Evolutionary conservation across 2,888 invertebrate genomes (phyloP), one percentile per base, ranked within the genome.

Genomic region (Eupithecia tripunctaria): DNA sequence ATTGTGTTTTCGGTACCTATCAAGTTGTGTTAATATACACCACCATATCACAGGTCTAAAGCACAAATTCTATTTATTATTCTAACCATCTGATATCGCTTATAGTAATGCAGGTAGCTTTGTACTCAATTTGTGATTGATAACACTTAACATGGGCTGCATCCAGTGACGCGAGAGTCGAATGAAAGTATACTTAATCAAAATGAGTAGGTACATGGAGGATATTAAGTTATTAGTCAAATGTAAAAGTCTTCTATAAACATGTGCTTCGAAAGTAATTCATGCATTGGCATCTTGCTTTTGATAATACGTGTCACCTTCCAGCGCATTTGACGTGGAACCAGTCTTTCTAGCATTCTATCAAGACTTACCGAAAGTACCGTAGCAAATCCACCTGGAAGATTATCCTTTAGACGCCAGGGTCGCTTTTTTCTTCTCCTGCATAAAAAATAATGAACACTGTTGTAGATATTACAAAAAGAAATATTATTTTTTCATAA

Each of bases 291-390:
- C 85, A 88, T 87, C 84, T 85, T 84, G 86, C 88, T 89, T 89
- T 86, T 89, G 90, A 89, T 93, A 92, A 92, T 94, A 94, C 94
- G 94, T 94, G 94, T 94, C 94, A 94, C 93, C 93, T 93, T 91
- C 90, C 90, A 93, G 90, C 92, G 91, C 92, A 92, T 93, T 94
- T 94, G 94, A 94, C 94, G 94, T 94, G 94, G 94, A 93, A 93
- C 90, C 87, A 83, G 89, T 88, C 85, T 82, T 81, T 81, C 83
- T 82, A 88, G 86, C 75, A 89, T 88, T 89, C 84, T 83, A 86
- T 81, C 81, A 85, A 85, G 82, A 91, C 92, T 89, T 82, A 94
- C 94, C 93, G 83, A 88, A 88, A 84, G 94, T 94, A 94, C 94
- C 89, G 94, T 90, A 94, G 93, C 92, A 81, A 90, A 93, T 93